These are phyloP conservation scores for Balaeniceps rex DNA, from an alignment of 2,113 vertebrate genomes.

Conservation along the genomic window DNA sequence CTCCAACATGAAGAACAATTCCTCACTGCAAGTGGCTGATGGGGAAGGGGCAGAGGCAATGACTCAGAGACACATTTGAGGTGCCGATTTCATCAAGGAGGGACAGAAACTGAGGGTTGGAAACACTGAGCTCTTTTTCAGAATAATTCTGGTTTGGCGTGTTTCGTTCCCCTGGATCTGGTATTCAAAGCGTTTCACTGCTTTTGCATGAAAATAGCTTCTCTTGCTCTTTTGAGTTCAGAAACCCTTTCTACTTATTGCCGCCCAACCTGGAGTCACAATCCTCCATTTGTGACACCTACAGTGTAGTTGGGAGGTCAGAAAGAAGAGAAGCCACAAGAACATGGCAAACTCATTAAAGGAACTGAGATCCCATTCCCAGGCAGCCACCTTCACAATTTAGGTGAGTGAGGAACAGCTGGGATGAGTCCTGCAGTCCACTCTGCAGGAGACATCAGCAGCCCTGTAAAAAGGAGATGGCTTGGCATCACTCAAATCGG, in stretches of 20 bases:
- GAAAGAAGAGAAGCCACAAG: not conserved
- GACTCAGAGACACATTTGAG: not conserved
- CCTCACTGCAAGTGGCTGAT: not conserved
- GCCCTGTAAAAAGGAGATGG: not conserved
- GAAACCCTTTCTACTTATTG: not conserved
- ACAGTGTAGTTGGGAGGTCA: not conserved
- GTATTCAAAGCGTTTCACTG: not conserved
- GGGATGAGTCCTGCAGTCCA: not conserved
- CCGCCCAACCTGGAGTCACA: not conserved
- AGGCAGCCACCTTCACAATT: not conserved
- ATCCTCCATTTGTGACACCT: not conserved
- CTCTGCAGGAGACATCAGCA: not conserved
- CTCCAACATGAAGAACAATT: not conserved
- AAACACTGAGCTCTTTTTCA: not conserved
- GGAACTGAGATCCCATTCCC: not conserved
- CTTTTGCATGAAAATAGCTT: not conserved
- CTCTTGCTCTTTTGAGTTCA: not conserved
- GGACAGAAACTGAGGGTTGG: not conserved
- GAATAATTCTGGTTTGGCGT: not conserved
- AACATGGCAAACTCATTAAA: not conserved
- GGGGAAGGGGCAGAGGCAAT: not conserved
- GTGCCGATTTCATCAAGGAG: not conserved
- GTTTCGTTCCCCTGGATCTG: not conserved
- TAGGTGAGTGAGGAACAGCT: not conserved
- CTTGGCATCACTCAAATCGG: fast-evolving